Base-by-base conservation (phyloP, 2,888 invertebrate species). In the Sinelater perroti region DNA sequence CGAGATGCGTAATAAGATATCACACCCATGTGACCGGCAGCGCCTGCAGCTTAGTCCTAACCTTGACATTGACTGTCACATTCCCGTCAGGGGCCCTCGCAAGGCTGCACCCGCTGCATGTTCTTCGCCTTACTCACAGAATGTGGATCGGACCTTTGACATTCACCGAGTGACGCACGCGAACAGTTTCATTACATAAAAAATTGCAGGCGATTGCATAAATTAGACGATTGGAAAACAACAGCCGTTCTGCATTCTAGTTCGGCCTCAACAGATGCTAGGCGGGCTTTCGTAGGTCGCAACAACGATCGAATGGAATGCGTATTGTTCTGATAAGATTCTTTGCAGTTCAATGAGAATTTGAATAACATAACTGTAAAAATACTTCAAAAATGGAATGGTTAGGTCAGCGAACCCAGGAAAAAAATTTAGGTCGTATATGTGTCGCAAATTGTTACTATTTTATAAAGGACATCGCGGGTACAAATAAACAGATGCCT, bases 1-100 rank as follows among this genome's bases (percentile, higher is more conserved):
- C 16, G 35, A 50, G 45, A 50, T 55, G 46, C 56, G 60, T 56
- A 60, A 60, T 60, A 60, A 58, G 60, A 60, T 59, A 59, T 55
- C 33, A 36, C 42, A 40, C 44, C 30, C 46, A 50, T 60, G 45
- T 45, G 51, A 60, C 45, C 40, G 33, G 50, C 17, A 36, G 13
- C 36, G 49, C 61, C 55, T 52, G 47, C 56, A 67, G 69, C 60
- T 61, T 56, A 70, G 69, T 70, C 65, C 69, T 70, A 66, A 61
- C 72, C 72, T 72, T 72, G 72, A 72, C 72, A 72, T 72, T 72
- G 72, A 69, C 66, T 67, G 66, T 70, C 67, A 63, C 67, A 63
- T 65, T 69, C 66, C 67, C 70, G 60, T 47, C 47, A 61, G 71
- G 67, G 72, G 70, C 71, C 70, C 72, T 65, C 63, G 67, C 67